phyloP scores from a whole-genome alignment of 23 tunicate species.

The Ascidia mentula region DNA sequence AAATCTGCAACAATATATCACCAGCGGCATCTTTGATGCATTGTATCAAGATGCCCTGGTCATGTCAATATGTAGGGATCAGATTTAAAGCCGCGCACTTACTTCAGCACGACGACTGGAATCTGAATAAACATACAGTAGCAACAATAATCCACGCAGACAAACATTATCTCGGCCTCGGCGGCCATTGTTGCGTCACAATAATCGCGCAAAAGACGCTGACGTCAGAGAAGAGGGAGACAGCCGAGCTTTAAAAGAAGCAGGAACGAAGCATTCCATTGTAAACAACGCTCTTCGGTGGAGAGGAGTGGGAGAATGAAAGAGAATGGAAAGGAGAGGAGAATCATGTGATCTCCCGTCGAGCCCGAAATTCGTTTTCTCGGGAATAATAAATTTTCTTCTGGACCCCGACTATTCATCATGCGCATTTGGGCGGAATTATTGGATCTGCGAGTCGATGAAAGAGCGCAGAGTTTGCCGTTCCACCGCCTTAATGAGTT shows the following conservation, averaged over 20 bases:
- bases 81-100: not conserved
- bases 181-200: not conserved
- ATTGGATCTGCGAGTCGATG: slow-evolving; percentile 27
- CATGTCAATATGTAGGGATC: not conserved
- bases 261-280: not conserved
- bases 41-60: not conserved
- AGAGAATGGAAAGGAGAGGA: not conserved
- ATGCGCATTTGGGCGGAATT: slow-evolving; percentile 68
- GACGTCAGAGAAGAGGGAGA: not conserved
- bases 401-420: slow-evolving; percentile 18
- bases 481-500: not conserved
- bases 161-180: not conserved
- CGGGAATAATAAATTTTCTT: slow-evolving; percentile 23
- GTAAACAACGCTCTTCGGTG: no score
- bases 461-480: not conserved
- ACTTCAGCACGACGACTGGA: not conserved
- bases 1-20: no score
- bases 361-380: slow-evolving; percentile 13
- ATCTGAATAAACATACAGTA: not conserved
- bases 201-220: not conserved
- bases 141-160: not conserved
- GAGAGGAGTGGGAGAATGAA: not conserved
- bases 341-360: slow-evolving; percentile 10
- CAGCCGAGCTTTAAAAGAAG: not conserved
- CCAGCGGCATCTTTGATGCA: slow-evolving; percentile 5